Evolutionary conservation across 2,797 vertebrate species (phyloP).

Genomic region (Erpetoichthys calabaricus): DNA sequence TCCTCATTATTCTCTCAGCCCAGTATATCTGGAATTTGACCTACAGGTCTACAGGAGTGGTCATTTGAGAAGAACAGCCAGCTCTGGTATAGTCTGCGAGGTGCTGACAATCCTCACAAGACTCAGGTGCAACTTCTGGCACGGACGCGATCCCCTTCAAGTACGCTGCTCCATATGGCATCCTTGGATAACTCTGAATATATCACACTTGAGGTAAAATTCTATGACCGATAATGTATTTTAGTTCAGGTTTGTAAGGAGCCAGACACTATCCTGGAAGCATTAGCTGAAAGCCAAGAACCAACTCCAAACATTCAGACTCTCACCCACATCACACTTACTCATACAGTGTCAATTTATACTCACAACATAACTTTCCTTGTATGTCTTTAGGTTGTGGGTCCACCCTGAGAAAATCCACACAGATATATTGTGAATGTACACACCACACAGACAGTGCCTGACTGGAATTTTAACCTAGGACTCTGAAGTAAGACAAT

Average conservation of each 20-base stretch:
- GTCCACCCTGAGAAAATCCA: no score
- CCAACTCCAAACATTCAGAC: no score
- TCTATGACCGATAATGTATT: background rate
- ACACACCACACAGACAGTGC: no score
- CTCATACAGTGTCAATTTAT: background rate
- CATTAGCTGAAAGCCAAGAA: no score
- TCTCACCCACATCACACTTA: background rate
- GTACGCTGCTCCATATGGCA: conserved; percentile 53
- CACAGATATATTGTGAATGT: no score
- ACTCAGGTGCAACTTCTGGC: conserved; percentile 59
- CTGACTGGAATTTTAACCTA: no score
- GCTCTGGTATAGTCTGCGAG: conserved; percentile 54
- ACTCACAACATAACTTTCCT: background rate
- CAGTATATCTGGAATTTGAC: no score
- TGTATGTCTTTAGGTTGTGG: no score
- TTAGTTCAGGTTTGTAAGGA: background rate
- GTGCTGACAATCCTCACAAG: conserved; percentile 34
- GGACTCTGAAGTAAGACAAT: no score
- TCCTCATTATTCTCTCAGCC: no score
- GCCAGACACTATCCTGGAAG: background rate
- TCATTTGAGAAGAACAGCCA: conserved; percentile 59
- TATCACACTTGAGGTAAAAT: conserved; percentile 60
- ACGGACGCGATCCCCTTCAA: conserved; percentile 51
- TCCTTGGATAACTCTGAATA: conserved; percentile 43
- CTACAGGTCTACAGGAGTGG: conserved; percentile 63